phyloP scores from a whole-genome alignment of 2,113 vertebrate species.

The Atrichornis clamosus region DNA sequence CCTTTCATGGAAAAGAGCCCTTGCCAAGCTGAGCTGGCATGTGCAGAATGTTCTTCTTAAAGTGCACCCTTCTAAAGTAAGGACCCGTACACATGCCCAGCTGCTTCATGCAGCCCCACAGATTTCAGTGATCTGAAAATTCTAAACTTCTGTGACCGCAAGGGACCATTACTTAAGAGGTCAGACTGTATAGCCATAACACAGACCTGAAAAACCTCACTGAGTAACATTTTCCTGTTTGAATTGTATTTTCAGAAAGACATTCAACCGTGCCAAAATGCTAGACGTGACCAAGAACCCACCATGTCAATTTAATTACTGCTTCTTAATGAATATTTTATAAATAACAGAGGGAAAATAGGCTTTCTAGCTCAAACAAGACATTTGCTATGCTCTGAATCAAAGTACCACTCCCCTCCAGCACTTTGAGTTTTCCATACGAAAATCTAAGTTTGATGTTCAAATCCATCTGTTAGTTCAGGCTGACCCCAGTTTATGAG shows the following conservation, averaged over 20 bases:
- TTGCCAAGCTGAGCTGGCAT: conserved; percentile 54
- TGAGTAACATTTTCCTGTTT: conserved; percentile 12
- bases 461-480: not conserved
- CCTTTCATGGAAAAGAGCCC: conserved; percentile 44
- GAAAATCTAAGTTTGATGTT: not conserved
- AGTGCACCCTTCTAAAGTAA: not conserved
- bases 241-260: conserved; percentile 5
- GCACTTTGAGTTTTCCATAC: not conserved
- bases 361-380: not conserved
- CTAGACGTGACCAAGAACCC: not conserved
- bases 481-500: not conserved
- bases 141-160: not conserved
- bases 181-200: not conserved
- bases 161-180: not conserved
- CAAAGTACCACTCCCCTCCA: not conserved
- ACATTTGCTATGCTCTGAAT: not conserved
- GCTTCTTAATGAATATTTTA: not conserved
- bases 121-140: not conserved
- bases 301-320: not conserved
- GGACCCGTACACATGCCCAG: not conserved
- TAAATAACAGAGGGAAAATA: not conserved
- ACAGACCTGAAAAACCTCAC: conserved; percentile 22
- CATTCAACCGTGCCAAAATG: not conserved
- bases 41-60: conserved; percentile 39
- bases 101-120: not conserved